These are phyloP conservation scores for Coluber constrictor DNA, from an alignment of 2,797 vertebrate genomes.

Conservation along the genomic window DNA sequence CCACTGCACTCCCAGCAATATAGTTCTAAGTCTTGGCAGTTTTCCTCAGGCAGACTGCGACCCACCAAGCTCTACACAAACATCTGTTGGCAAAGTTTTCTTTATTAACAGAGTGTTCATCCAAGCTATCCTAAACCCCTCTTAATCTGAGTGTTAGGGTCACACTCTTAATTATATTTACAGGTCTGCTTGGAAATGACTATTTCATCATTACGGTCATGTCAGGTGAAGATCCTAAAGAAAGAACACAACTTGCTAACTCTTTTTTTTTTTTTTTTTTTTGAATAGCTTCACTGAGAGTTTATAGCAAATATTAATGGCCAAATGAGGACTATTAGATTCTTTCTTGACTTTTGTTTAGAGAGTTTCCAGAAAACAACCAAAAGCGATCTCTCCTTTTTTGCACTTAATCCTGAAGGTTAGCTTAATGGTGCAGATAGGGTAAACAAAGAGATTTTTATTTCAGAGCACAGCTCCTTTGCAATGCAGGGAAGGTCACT, in stretches of 20 bases:
- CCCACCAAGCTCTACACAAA: not conserved
- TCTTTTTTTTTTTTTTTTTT: not conserved
- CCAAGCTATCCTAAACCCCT: not conserved
- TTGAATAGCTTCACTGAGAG: conserved; percentile 10
- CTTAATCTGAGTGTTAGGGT: not conserved
- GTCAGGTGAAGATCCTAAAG: conserved; percentile 3
- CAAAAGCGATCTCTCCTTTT: conserved; percentile 47
- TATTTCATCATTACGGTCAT: not conserved
- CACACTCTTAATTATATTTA: not conserved
- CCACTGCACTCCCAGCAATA: not conserved
- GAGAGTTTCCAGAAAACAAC: conserved; percentile 20
- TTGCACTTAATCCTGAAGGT: conserved; percentile 71
- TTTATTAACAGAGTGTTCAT: not conserved
- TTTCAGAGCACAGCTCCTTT: conserved; percentile 55
- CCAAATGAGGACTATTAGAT: not conserved
- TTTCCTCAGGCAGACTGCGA: not conserved
- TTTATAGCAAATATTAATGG: not conserved
- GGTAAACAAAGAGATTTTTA: conserved; percentile 76
- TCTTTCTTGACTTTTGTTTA: not conserved
- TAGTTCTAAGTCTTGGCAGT: not conserved
- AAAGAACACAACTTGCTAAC: not conserved
- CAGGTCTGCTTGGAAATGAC: conserved; percentile 9
- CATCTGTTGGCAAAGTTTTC: not conserved
- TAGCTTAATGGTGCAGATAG: conserved; percentile 66
- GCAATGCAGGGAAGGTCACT: conserved; percentile 65